Percentiles rank a stretch among this genome's conserved stretches.
phyloP scores from a whole-genome alignment of 2,888 invertebrate genomes.

The Synergus laeviventris region DNA sequence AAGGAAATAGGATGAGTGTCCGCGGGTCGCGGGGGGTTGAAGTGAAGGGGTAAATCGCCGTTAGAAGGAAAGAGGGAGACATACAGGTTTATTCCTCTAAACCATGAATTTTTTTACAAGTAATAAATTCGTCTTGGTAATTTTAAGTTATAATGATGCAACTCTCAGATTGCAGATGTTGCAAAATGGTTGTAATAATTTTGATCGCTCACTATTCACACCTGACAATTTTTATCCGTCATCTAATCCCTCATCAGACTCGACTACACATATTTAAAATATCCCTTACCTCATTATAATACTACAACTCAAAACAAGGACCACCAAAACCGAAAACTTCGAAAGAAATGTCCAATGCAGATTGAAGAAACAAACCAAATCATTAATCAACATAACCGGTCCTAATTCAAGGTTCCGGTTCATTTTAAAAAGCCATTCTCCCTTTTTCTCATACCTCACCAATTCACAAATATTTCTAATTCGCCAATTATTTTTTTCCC shows the following conservation, averaged over 20 bases:
- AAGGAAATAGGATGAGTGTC: slow-evolving; percentile 72
- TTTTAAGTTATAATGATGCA: too few species aligned
- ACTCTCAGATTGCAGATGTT: neutral
- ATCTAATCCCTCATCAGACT: neutral
- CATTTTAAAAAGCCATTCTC: slow-evolving; percentile 28
- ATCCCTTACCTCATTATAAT: slow-evolving; percentile 7
- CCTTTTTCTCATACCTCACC: slow-evolving; percentile 28
- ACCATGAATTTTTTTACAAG: neutral
- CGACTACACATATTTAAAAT: slow-evolving; percentile 16
- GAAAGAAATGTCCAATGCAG: slow-evolving; percentile 39
- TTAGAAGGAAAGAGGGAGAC: neutral
- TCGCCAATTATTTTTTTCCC: slow-evolving; percentile 24
- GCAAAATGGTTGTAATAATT: neutral
- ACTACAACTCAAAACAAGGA: slow-evolving; percentile 36
- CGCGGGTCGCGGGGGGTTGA: slow-evolving; percentile 59
- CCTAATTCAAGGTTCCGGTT: slow-evolving; percentile 38
- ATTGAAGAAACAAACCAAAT: slow-evolving; percentile 34
- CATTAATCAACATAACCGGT: slow-evolving; percentile 40
- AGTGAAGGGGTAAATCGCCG: slow-evolving; percentile 44
- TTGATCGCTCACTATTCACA: neutral
- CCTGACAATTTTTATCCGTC: neutral
- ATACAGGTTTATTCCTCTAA: neutral
- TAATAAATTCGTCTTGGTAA: too few species aligned
- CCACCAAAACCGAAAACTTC: neutral
- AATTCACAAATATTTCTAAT: slow-evolving; percentile 38